Evolutionary conservation across 2,888 invertebrate genomes (phyloP).

Genomic region (Stenichneumon culpator): DNA sequence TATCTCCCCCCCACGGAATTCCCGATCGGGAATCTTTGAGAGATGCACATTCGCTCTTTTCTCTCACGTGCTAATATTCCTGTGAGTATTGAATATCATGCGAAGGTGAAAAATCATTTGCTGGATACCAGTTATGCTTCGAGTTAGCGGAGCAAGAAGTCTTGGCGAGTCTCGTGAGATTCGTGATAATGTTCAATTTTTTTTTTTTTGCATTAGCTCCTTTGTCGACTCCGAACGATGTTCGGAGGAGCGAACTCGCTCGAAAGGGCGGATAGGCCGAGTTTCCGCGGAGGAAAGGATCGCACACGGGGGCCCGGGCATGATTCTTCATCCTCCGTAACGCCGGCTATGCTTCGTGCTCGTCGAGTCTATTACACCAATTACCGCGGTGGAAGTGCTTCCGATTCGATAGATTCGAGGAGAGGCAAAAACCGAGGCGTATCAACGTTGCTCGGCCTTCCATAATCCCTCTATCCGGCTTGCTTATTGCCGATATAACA

Average conservation of each 20-base stretch:
- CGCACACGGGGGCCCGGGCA: not conserved
- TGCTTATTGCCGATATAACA: conserved; percentile 21
- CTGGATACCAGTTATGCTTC: not conserved
- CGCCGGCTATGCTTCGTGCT: conserved; percentile 9
- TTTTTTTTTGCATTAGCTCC: not conserved
- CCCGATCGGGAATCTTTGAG: conserved; percentile 20
- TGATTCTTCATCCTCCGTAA: conserved; percentile 41
- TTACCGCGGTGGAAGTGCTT: conserved; percentile 56
- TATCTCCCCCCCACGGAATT: conserved; percentile 1
- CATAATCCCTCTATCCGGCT: conserved; percentile 28
- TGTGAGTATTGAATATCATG: conserved; percentile 4
- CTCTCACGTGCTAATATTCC: not conserved
- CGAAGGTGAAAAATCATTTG: conserved; percentile 1
- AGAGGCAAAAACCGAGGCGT: conserved; percentile 57
- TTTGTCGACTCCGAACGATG: not conserved
- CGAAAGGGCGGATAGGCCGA: not conserved
- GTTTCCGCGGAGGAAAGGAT: conserved; percentile 3
- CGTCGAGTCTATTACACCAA: conserved; percentile 51
- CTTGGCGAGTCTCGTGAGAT: not conserved
- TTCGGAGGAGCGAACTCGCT: not conserved
- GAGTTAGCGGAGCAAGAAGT: conserved; percentile 8
- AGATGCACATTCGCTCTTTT: not conserved
- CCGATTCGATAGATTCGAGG: conserved; percentile 60
- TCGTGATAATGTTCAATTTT: not conserved
- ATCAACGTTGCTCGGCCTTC: conserved; percentile 23